Evolutionary conservation across 2,888 invertebrate genomes (phyloP).

Genomic region (Bhutanitis thaidina): DNA sequence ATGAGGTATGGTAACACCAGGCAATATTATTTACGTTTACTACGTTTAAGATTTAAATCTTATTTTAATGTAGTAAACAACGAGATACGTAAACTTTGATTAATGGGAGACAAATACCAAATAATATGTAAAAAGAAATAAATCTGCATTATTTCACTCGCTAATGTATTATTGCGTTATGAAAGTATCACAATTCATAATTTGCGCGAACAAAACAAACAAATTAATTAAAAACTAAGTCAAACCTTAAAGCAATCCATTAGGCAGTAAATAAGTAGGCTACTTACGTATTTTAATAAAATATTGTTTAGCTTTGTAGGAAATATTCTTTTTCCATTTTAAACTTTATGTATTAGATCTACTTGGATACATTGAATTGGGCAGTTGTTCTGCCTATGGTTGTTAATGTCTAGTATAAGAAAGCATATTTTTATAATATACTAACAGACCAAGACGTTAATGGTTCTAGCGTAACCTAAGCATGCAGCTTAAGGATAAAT

Average conservation of each 20-base stretch:
- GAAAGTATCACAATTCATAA: background rate
- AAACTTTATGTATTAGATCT: background rate
- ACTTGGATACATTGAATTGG: background rate
- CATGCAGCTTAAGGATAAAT: conserved; percentile 13
- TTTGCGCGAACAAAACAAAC: conserved; percentile 10
- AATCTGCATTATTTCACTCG: background rate
- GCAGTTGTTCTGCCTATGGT: conserved; percentile 27
- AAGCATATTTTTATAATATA: conserved; percentile 66
- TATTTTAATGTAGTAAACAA: too few species aligned
- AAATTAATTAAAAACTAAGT: conserved; percentile 13
- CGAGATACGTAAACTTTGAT: too few species aligned
- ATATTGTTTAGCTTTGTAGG: too few species aligned
- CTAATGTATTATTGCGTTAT: background rate
- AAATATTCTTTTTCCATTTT: background rate
- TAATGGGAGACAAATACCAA: background rate
- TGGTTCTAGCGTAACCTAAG: conserved; percentile 33
- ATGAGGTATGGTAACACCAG: too few species aligned
- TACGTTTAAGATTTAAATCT: too few species aligned
- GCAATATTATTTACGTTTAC: too few species aligned
- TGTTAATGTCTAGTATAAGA: conserved; percentile 48
- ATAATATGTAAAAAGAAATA: background rate
- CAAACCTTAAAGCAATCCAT: conserved; percentile 3
- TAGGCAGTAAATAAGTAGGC: background rate
- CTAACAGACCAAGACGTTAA: conserved; percentile 56
- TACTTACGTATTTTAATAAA: background rate